These are phyloP conservation scores for Argyrosomus regius DNA, from an alignment of 2,797 vertebrate species.

Conservation along the genomic window DNA sequence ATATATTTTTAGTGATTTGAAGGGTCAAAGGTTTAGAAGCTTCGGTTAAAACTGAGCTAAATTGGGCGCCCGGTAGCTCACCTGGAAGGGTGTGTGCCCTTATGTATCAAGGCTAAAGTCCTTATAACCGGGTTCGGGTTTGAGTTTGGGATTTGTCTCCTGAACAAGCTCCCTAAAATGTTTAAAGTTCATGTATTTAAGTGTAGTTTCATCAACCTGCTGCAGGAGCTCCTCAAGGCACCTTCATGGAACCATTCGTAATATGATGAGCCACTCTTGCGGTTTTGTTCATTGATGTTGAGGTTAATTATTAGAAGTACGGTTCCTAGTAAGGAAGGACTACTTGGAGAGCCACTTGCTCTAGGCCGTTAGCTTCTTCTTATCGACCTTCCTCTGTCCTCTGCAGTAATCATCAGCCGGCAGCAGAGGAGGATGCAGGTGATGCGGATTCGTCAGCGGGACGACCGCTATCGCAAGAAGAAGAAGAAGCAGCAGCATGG, in stretches of 20 bases:
- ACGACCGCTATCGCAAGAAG: constrained; percentile 92
- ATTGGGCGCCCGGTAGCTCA: no score
- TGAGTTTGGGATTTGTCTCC: no score
- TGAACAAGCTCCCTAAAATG: no score
- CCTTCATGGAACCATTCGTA: background rate
- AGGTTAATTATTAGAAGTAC: background rate
- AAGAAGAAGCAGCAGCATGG: constrained; percentile 86
- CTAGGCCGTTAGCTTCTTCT: background rate
- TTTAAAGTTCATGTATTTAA: no score
- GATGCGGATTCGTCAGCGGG: constrained; percentile 95
- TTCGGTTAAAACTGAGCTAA: no score
- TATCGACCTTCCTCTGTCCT: background rate
- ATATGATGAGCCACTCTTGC: background rate
- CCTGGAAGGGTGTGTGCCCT: no score
- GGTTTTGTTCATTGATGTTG: background rate
- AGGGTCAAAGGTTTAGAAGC: no score
- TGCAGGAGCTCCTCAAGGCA: background rate
- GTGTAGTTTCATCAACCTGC: no score
- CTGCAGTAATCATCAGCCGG: constrained; percentile 94
- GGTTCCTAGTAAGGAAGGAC: background rate
- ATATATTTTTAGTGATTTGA: no score
- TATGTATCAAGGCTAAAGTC: no score
- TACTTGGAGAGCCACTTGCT: background rate
- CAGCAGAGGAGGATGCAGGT: constrained; percentile 95
- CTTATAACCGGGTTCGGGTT: no score